phyloP scores from a whole-genome alignment of 2,797 vertebrate species.

The Novumbra hubbsi region DNA sequence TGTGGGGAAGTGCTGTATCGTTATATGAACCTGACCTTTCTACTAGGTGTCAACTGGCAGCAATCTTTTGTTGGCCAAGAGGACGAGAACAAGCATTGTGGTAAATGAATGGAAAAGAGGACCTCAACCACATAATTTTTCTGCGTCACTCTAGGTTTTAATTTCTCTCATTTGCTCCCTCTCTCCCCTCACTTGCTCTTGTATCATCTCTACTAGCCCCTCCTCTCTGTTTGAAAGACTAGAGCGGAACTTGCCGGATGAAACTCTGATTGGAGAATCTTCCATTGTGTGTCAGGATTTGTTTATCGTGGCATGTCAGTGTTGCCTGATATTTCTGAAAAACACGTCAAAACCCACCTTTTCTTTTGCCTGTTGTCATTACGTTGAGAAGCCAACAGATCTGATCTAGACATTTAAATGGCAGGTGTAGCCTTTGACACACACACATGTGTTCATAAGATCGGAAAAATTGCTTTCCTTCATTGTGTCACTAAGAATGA shows the following conservation, averaged over 20 bases:
- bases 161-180: not conserved
- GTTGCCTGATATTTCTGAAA: conserved; percentile 43
- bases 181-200: not conserved
- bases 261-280: not conserved
- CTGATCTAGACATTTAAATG: conserved; percentile 50
- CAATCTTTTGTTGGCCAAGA: conserved; percentile 56
- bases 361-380: conserved; percentile 24
- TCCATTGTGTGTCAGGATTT: not conserved
- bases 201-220: not conserved
- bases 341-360: conserved; percentile 17
- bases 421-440: conserved; percentile 42
- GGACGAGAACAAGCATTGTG: conserved; percentile 28
- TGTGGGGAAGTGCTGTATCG: conserved; percentile 34
- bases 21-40: conserved; percentile 45
- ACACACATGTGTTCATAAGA: conserved; percentile 43
- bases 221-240: conserved; percentile 18
- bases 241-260: conserved; percentile 16
- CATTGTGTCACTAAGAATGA: conserved; percentile 61
- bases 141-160: too few species aligned
- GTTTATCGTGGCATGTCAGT: conserved; percentile 28
- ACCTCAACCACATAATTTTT: conserved; percentile 6
- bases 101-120: conserved; percentile 3
- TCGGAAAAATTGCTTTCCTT: conserved; percentile 50
- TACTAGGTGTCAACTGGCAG: conserved; percentile 50
- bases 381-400: conserved; percentile 33